Conservation (phyloP, 2,888 invertebrate species). For the Suillia variegata region DNA sequence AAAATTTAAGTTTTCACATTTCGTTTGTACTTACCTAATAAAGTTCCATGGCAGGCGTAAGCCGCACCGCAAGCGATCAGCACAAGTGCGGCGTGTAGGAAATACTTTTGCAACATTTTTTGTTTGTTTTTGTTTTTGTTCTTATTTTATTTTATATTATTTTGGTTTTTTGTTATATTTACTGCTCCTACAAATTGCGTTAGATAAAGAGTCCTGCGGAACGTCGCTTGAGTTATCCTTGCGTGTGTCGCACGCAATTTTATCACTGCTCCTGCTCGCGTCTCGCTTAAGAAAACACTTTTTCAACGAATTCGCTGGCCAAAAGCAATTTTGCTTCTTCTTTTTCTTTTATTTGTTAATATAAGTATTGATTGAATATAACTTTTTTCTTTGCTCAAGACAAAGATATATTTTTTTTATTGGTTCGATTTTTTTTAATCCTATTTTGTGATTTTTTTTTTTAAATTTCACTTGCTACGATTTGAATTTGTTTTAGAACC, state of each 20-base stretch:
- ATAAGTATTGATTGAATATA: conserved; percentile 30
- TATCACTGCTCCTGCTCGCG: neutral
- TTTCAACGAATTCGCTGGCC: neutral
- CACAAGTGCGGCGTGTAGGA: conserved; percentile 39
- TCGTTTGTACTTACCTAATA: conserved; percentile 58
- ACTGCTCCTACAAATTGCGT: too few species aligned
- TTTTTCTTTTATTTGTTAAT: conserved; percentile 11
- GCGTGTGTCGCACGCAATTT: too few species aligned
- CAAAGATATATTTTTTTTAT: conserved; percentile 37
- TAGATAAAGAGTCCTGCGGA: too few species aligned
- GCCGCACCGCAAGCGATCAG: conserved; percentile 47
- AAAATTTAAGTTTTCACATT: too few species aligned
- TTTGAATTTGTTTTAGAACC: conserved; percentile 13
- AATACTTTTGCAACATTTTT: conserved; percentile 38
- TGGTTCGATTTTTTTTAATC: too few species aligned
- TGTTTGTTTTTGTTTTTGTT: conserved; percentile 25
- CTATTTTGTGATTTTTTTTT: conserved; percentile 11
- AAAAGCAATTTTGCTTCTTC: neutral
- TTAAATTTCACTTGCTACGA: neutral
- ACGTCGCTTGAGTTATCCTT: too few species aligned
- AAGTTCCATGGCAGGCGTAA: conserved; percentile 52
- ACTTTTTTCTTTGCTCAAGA: conserved; percentile 42
- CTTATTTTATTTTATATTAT: conserved; percentile 7
- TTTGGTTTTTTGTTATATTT: conserved; percentile 12
- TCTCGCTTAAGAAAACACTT: neutral